Evolutionary conservation across 2,888 invertebrate genomes (phyloP), one percentile per base, ranked within the genome.

Genomic region (Orthosia gracilis): DNA sequence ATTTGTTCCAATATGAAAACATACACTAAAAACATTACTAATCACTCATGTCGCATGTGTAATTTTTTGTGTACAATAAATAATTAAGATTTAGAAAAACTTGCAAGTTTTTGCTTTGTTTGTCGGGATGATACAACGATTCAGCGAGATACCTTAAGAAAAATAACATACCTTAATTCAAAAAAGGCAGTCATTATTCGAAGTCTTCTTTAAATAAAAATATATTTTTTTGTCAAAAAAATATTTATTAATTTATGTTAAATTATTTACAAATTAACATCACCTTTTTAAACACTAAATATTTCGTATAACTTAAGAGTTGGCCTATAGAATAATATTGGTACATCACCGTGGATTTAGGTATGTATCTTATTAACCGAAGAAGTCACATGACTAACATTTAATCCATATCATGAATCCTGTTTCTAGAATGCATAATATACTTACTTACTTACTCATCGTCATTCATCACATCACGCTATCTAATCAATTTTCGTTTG

Each of bases 191-290:
- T n/a, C 4, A 40, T 40, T 40, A 54, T 49, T 55, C n/a, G 4
- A 50, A 17, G 18, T 52, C 13, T 31, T n/a, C 31, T 18, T 26
- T 12, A 57, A 76, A 62, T 47, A 63, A 80, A 45, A 61, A 11
- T 17, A 47, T 13, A 52, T 40, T 3, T 0, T 62, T 78, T 68
- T 9, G 15, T 49, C 2, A 78, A 76, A 64, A 61, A 67, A 15
- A 31, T 47, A 65, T 76, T 63, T 61, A 75, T 81, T 78, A 47
- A 17, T 40, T 74, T 58, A 68, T 47, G 2, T 63, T 40, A 23
- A 73, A 55, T 5, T 64, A 68, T 55, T 67, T 47, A 58, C 12
- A 67, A 66, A 58, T 63, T 58, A 52, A 63, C 62, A 59, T 54
- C 52, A 74, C 78, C 80, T 26, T 73, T 31, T 12, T 40, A 52